phyloP scores from a whole-genome alignment of 2,113 vertebrate genomes.

The Pan troglodytes region NHGRI_mPanTro3-v2.1_pri NC_072408.2:37353501-37354000 shows the following conservation, averaged over 20 bases:
- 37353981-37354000: too few relatives aligned
- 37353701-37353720: background rate
- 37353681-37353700: background rate
- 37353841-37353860: background rate
- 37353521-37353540: background rate
- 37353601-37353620: background rate
- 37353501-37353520: background rate
- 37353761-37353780: background rate
- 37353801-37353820: background rate
- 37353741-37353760: background rate
- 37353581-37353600: background rate
- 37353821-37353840: background rate
- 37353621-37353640: background rate
- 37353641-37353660: background rate
- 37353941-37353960: background rate
- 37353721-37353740: background rate
- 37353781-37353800: background rate
- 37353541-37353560: background rate
- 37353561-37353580: background rate
- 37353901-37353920: background rate
- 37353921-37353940: background rate
- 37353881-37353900: background rate
- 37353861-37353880: background rate
- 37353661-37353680: background rate
- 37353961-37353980: background rate